Conservation (phyloP, 2,888 invertebrate genomes). For the Dione juno region DNA sequence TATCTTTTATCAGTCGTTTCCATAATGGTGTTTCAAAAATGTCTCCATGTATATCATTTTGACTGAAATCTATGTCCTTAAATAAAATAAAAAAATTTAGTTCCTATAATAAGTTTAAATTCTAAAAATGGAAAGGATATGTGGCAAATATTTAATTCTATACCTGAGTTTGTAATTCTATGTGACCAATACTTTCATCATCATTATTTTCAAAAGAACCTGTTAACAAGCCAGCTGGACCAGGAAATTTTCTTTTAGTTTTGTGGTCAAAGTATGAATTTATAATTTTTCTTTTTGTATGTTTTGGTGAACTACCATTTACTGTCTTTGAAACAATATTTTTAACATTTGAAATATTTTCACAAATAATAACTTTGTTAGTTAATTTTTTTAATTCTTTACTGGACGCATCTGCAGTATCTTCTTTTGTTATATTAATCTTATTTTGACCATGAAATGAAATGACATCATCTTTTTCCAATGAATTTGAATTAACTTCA, state of each 20-base stretch:
- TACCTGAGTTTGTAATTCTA: conserved; percentile 77
- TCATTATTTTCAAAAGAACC: conserved; percentile 63
- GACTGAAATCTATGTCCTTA: conserved; percentile 74
- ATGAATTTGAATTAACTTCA: conserved; percentile 44
- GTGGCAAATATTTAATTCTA: no score
- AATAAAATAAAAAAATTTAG: conserved; percentile 8
- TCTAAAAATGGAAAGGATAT: no score
- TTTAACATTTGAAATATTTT: neutral
- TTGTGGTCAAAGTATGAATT: conserved; percentile 71
- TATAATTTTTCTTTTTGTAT: conserved; percentile 71
- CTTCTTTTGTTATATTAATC: neutral
- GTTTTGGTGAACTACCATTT: conserved; percentile 56
- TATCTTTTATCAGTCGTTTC: conserved; percentile 62
- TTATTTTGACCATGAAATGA: no score
- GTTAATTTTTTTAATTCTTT: neutral
- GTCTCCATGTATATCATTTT: conserved; percentile 60
- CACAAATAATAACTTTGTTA: neutral
- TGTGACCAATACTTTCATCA: conserved; percentile 66
- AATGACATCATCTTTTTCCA: neutral
- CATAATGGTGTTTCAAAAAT: conserved; percentile 72
- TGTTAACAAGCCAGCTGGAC: conserved; percentile 74
- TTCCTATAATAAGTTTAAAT: no score
- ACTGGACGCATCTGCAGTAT: neutral
- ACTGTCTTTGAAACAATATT: conserved; percentile 4
- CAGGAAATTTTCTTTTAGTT: conserved; percentile 76